A percentile compares a stretch with the other conserved stretches of the same genome.
These are phyloP conservation scores for Meiosimyza decipiens DNA, from an alignment of 2,888 invertebrate species.

Conservation along the genomic window DNA sequence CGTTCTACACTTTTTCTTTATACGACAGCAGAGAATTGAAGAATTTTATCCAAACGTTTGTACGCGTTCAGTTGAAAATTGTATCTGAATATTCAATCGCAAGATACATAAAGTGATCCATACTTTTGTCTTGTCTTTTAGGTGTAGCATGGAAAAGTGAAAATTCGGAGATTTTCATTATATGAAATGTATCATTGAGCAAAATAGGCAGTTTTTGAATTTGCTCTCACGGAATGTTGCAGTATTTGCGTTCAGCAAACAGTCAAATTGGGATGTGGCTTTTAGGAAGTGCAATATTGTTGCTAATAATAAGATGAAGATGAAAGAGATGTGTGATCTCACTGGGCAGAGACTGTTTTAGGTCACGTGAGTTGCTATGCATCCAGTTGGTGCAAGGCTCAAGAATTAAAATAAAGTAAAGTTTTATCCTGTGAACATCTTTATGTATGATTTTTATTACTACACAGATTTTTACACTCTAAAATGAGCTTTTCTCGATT, in stretches of 20 bases:
- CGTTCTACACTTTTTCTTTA: conserved; percentile 35
- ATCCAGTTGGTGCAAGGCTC: too few relatives aligned
- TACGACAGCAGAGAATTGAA: conserved; percentile 19
- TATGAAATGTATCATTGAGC: neutral
- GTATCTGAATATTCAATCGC: conserved; percentile 48
- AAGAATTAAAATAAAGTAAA: too few relatives aligned
- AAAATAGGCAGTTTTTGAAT: neutral
- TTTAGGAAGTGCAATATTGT: too few relatives aligned
- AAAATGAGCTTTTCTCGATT: too few relatives aligned
- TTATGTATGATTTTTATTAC: too few relatives aligned
- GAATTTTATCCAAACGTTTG: conserved; percentile 45
- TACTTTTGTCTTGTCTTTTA: neutral
- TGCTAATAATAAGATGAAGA: too few relatives aligned
- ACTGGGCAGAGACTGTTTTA: too few relatives aligned
- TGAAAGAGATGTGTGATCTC: too few relatives aligned
- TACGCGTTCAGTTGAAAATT: conserved; percentile 51
- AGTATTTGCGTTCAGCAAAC: neutral
- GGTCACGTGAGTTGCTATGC: too few relatives aligned
- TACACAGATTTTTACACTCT: too few relatives aligned
- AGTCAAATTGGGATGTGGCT: neutral
- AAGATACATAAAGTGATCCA: conserved; percentile 4
- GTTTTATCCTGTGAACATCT: too few relatives aligned
- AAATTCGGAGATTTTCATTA: conserved; percentile 25
- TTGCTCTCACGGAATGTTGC: conserved; percentile 16
- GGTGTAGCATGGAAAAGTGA: conserved; percentile 34